Conservation (phyloP, 1,140 invertebrate species). For the Lerema accius region DNA sequence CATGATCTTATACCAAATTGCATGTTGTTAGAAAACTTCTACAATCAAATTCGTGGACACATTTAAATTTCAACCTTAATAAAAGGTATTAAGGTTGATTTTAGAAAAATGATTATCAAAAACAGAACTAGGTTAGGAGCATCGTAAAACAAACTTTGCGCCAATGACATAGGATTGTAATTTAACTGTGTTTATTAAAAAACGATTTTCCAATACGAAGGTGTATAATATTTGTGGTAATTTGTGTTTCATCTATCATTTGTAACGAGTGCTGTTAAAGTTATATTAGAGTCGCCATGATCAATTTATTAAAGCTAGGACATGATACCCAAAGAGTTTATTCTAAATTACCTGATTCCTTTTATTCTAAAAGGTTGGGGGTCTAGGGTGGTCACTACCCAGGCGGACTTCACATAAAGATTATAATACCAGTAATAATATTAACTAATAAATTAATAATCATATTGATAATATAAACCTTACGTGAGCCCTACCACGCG, state of each 20-base stretch:
- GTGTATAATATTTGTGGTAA: slow-evolving; percentile 41
- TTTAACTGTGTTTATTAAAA: not conserved
- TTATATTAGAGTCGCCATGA: slow-evolving; percentile 27
- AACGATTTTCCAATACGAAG: slow-evolving; percentile 26
- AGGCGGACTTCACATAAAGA: too few relatives aligned
- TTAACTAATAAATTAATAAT: too few relatives aligned
- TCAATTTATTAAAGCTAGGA: not conserved
- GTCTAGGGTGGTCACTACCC: too few relatives aligned
- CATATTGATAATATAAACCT: too few relatives aligned
- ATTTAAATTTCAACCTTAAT: slow-evolving; percentile 10
- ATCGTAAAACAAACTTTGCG: slow-evolving; percentile 4
- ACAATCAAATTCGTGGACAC: not conserved
- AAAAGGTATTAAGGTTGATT: slow-evolving; percentile 19
- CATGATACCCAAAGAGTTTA: too few relatives aligned
- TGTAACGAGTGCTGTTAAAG: slow-evolving; percentile 59
- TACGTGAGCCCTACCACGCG: too few relatives aligned
- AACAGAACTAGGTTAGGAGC: not conserved
- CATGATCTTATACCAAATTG: slow-evolving; percentile 23
- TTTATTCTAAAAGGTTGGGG: too few relatives aligned
- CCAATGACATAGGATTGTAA: slow-evolving; percentile 1
- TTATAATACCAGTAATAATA: too few relatives aligned
- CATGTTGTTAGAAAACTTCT: slow-evolving; percentile 18
- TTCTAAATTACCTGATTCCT: too few relatives aligned
- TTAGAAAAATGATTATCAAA: slow-evolving; percentile 4
- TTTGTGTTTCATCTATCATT: slow-evolving; percentile 68